Base-by-base conservation (phyloP, 2,113 vertebrate species). In the Dromaius novaehollandiae region DNA sequence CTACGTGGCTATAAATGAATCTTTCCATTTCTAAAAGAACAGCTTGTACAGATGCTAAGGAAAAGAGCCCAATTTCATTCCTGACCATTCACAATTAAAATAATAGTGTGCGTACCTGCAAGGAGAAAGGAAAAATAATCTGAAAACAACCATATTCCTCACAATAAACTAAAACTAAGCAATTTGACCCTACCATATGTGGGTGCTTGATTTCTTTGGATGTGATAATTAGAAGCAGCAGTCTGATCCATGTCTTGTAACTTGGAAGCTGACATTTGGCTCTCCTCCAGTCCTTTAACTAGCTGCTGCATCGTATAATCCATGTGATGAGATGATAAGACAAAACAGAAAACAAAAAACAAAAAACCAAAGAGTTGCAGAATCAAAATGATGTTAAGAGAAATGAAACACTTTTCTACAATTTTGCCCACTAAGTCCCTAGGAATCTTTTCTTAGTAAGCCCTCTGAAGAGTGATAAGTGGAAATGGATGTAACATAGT, bases 231-330 rank as follows among this genome's bases (percentile, higher is more conserved):
- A 13, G 89, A 34, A 85, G 90, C 40, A 79, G 83, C 90, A 63
- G 65, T 79, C 50, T 77, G 69, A 51, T 97, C 95, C 89, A 77
- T 60, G 40, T 88, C 91, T 19, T 76, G 89, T 12, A 88, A n/a
- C 20, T n/a, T 97, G 90, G 95, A 88, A 82, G 93, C 91, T 48
- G 97, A 86, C 36, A 74, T 56, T 3, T 46, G 81, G 75, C 92
- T 98, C 90, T 97, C 97, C 81, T 98, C 96, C 74, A 98, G 86
- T 34, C 96, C 94, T 86, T 96, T 89, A 50, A 96, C 89, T 76
- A 96, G 86, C 93, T 97, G 97, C 93, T 88, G 96, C 90, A 97
- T 93, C 75, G 96, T 69, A 63, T 75, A 95, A 95, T 96, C 97
- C 96, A 46, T 80, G 69, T 28, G 70, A 38, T 38, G 38, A 38